These are phyloP conservation scores for Diarsia dahlii DNA, from an alignment of 2,888 invertebrate genomes.

Conservation along the genomic window DNA sequence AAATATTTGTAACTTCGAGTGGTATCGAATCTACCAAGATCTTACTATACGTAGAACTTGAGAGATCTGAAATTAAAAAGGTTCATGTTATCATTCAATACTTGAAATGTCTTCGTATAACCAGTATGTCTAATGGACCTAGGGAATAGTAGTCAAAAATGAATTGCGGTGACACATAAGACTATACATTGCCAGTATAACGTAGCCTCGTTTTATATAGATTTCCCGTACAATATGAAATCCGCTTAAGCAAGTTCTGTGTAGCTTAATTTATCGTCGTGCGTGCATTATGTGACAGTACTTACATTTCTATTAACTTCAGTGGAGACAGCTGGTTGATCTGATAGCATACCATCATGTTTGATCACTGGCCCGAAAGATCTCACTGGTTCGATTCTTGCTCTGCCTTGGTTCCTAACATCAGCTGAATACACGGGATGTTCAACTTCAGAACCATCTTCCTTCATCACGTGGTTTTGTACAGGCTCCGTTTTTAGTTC, in stretches of 20 bases:
- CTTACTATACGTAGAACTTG: too few relatives aligned
- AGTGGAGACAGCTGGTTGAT: slow-evolving; percentile 75
- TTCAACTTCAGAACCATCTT: slow-evolving; percentile 67
- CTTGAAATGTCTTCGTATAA: background rate
- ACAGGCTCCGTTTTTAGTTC: slow-evolving; percentile 73
- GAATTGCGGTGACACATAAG: too few relatives aligned
- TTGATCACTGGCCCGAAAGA: slow-evolving; percentile 78
- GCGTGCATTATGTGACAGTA: too few relatives aligned
- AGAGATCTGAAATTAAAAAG: background rate
- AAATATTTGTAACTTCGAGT: background rate
- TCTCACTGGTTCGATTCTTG: slow-evolving; percentile 80
- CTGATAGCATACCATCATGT: slow-evolving; percentile 84
- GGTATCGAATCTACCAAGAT: background rate
- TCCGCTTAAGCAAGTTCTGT: too few relatives aligned
- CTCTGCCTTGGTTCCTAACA: slow-evolving; percentile 75
- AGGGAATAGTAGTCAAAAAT: background rate
- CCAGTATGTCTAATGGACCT: background rate
- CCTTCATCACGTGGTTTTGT: slow-evolving; percentile 74
- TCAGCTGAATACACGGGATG: slow-evolving; percentile 83
- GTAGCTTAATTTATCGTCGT: too few relatives aligned
- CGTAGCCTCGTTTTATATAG: too few relatives aligned
- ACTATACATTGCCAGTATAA: too few relatives aligned
- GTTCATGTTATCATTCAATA: background rate
- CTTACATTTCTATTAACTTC: slow-evolving; percentile 85
- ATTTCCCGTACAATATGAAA: too few relatives aligned